Evolutionary conservation across 2,113 vertebrate genomes (phyloP).

Genomic region (human): GRCh38 chr15:92261001-92261500

Average conservation of each 20-base stretch:
- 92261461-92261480: too few relatives aligned
- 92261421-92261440: too few relatives aligned
- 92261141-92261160: background rate
- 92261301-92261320: background rate
- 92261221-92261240: background rate
- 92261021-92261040: background rate
- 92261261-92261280: background rate
- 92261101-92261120: background rate
- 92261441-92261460: too few relatives aligned
- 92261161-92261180: background rate
- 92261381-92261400: too few relatives aligned
- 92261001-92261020: background rate
- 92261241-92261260: background rate
- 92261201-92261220: background rate
- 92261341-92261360: background rate
- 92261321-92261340: background rate
- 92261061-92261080: background rate
- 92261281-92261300: background rate
- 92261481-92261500: too few relatives aligned
- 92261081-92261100: background rate
- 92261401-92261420: too few relatives aligned
- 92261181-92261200: background rate
- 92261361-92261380: too few relatives aligned
- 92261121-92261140: background rate
- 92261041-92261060: background rate